phyloP scores from a whole-genome alignment of 2,113 vertebrate species.

The Albula glossodonta region DNA sequence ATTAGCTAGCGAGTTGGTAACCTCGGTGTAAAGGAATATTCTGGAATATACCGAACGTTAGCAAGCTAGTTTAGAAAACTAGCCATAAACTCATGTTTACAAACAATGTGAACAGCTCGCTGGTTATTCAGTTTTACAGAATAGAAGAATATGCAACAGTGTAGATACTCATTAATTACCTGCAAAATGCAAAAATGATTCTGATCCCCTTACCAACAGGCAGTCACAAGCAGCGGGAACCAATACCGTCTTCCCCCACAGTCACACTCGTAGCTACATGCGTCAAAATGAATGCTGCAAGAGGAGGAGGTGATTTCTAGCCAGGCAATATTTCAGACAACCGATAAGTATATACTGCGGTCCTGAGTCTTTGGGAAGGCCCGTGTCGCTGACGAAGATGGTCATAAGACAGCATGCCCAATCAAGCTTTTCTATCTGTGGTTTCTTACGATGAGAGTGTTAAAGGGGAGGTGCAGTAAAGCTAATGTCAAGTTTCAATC shows the following conservation, averaged over 20 bases:
- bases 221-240: neutral
- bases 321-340: conserved; percentile 7
- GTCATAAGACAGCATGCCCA: conserved; percentile 25
- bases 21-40: conserved; percentile 16
- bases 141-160: neutral
- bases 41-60: neutral
- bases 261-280: neutral
- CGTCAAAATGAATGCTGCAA: neutral
- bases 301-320: neutral
- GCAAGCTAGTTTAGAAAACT: neutral
- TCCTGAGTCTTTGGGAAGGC: neutral
- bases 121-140: neutral
- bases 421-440: neutral
- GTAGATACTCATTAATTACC: neutral
- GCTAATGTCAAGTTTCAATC: neutral
- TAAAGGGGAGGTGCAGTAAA: neutral
- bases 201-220: neutral
- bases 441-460: neutral
- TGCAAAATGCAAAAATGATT: neutral
- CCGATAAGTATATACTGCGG: neutral
- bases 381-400: conserved; percentile 14
- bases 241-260: neutral
- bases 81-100: neutral
- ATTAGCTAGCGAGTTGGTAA: neutral
- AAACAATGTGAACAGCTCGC: neutral